These are phyloP conservation scores for Erebia aethiops DNA, from an alignment of 2,888 invertebrate genomes.

Conservation along the genomic window DNA sequence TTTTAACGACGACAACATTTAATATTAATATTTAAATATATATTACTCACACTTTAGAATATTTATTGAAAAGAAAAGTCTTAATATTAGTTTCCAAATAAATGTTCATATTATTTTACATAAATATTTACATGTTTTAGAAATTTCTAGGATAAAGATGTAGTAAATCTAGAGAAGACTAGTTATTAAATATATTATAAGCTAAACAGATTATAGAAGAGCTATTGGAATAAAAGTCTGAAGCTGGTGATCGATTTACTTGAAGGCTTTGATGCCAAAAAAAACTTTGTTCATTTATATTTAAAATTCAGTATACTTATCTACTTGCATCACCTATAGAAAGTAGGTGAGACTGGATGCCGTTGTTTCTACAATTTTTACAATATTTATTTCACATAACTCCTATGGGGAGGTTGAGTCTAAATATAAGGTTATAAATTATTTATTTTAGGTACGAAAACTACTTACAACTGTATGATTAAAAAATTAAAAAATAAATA, in stretches of 20 bases:
- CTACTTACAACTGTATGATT: too few species aligned
- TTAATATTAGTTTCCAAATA: neutral
- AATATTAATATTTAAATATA: conserved; percentile 3
- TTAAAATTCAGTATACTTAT: too few species aligned
- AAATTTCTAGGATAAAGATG: neutral
- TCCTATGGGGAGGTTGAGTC: too few species aligned
- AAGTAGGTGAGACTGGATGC: too few species aligned
- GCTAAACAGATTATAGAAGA: neutral
- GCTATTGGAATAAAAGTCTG: neutral
- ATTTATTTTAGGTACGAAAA: too few species aligned
- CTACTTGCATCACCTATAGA: too few species aligned
- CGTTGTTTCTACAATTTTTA: too few species aligned
- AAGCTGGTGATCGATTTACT: neutral
- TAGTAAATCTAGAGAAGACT: conserved; percentile 6
- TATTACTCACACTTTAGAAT: conserved; percentile 5
- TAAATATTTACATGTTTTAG: conserved; percentile 9
- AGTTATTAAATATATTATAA: too few species aligned
- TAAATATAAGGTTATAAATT: too few species aligned
- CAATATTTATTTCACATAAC: too few species aligned
- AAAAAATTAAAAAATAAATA: too few species aligned
- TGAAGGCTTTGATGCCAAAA: neutral
- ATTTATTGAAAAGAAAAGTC: neutral
- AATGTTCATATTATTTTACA: neutral
- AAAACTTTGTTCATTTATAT: too few species aligned
- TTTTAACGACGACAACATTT: neutral